Conservation (phyloP, 2,888 invertebrate genomes). For the Gastrophysa polygoni region DNA sequence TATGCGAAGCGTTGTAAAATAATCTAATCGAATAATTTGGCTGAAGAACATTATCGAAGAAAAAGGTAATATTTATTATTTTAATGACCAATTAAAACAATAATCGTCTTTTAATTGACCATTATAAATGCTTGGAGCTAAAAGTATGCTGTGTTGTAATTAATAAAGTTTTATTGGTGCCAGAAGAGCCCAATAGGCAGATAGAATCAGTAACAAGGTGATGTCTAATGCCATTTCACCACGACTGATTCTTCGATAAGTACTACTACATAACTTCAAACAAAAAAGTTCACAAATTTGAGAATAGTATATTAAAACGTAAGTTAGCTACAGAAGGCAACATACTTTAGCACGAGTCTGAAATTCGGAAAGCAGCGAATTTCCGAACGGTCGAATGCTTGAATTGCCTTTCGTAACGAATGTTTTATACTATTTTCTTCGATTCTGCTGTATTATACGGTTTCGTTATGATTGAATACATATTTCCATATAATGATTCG, state of each 20-base stretch:
- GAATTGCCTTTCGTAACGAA: too few species aligned
- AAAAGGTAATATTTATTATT: background rate
- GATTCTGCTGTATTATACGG: too few species aligned
- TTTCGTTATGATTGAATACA: too few species aligned
- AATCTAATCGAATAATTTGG: background rate
- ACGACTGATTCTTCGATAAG: background rate
- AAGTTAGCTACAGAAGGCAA: too few species aligned
- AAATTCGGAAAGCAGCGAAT: too few species aligned
- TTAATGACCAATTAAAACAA: background rate
- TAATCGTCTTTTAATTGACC: background rate
- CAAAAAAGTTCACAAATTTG: background rate
- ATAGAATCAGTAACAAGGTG: background rate
- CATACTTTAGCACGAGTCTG: too few species aligned
- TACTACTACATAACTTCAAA: background rate
- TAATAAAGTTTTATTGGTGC: background rate
- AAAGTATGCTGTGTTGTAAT: background rate
- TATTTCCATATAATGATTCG: too few species aligned
- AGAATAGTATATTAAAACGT: too few species aligned
- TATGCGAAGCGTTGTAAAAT: background rate
- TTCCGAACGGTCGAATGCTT: too few species aligned
- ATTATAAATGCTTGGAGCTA: background rate
- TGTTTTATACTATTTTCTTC: too few species aligned
- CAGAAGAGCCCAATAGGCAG: background rate
- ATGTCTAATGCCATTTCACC: background rate
- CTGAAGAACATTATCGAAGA: background rate